A percentile compares a stretch with the other conserved stretches of the same genome.
phyloP scores from a whole-genome alignment of 2,888 invertebrate genomes.

The Acleris holmiana region DNA sequence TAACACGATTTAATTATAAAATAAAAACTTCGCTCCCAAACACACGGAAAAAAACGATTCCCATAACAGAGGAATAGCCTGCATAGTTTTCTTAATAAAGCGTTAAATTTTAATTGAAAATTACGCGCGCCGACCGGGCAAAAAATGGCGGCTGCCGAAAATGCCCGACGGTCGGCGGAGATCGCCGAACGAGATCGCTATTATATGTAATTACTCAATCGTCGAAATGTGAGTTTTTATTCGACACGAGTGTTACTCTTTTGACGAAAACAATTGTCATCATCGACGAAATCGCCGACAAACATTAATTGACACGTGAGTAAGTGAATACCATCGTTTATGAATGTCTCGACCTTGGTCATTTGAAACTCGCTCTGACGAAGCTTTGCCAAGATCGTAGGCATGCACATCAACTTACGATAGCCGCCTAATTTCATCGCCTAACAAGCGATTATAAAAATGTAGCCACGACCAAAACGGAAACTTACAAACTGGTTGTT shows the following conservation, averaged over 20 bases:
- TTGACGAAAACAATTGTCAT: constrained; percentile 33
- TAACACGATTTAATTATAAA: constrained; percentile 3
- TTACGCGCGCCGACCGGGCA: constrained; percentile 55
- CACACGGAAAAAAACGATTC: constrained; percentile 40
- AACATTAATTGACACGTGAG: no score
- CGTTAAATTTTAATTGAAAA: constrained; percentile 78
- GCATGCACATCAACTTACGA: no score
- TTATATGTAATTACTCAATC: constrained; percentile 72
- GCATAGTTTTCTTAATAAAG: constrained; percentile 76
- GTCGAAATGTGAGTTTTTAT: constrained; percentile 56
- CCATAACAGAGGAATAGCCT: constrained; percentile 46
- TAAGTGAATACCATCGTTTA: no score
- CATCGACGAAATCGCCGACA: constrained; percentile 1
- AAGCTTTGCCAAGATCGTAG: no score
- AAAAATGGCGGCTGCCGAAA: constrained; percentile 62
- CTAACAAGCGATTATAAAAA: no score
- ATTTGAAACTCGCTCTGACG: no score
- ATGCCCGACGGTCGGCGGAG: constrained; percentile 60
- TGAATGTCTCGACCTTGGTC: no score
- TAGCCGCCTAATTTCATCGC: no score
- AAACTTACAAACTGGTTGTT: no score
- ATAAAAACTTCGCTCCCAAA: neutral
- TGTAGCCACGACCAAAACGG: no score
- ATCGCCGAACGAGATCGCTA: constrained; percentile 53
- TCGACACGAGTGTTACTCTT: constrained; percentile 44